Conservation (phyloP, 1,140 invertebrate genomes). For the Rhagoletis pomonella region DNA sequence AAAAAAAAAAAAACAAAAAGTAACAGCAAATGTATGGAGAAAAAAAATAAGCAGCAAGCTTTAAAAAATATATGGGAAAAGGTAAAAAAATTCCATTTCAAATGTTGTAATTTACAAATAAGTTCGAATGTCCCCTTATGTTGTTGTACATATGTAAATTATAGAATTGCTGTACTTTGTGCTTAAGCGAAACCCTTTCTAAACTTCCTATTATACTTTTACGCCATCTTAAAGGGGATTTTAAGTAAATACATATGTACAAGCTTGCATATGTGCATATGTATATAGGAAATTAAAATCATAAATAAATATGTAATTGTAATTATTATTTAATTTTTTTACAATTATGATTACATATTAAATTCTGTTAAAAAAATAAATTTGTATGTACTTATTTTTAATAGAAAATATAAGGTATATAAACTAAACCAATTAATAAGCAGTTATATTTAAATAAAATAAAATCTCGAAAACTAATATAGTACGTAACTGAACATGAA, state of each 20-base stretch:
- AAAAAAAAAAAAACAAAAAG: constrained; percentile 13
- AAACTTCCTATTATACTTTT: not conserved
- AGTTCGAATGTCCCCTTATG: not conserved
- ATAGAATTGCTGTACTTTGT: not conserved
- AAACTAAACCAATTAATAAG: constrained; percentile 8
- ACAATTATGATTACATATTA: constrained; percentile 19
- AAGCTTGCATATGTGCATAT: no score
- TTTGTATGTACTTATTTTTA: constrained; percentile 25
- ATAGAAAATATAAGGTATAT: constrained; percentile 16
- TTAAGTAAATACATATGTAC: not conserved
- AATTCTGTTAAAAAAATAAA: constrained; percentile 4
- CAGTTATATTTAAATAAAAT: constrained; percentile 24
- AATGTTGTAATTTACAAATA: constrained; percentile 8
- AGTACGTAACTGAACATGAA: not conserved
- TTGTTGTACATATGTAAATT: not conserved
- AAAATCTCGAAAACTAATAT: not conserved
- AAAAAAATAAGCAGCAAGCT: not conserved
- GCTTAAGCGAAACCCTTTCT: not conserved
- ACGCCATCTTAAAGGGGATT: constrained; percentile 6
- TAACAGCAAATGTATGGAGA: not conserved
- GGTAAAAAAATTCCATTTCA: not conserved
- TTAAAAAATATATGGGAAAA: constrained; percentile 18
- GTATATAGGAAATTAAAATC: not conserved
- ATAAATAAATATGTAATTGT: not conserved
- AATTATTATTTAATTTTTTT: constrained; percentile 36